Base-by-base conservation (phyloP, 2,888 invertebrate species). In the Neoaliturus tenellus region DNA sequence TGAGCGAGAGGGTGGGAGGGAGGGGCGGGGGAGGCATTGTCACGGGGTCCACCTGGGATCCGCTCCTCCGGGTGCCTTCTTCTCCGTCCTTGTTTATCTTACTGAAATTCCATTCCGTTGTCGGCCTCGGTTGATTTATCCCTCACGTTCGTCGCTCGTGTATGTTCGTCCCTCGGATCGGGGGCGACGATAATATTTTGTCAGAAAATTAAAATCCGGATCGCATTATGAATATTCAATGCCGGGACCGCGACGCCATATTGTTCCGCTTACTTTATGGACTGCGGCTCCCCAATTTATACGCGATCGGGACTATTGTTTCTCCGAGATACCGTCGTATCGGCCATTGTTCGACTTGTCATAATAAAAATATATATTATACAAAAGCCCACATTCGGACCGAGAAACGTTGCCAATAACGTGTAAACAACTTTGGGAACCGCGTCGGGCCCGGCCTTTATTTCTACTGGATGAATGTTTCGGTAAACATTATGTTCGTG, bases 101-200 rank as follows among this genome's bases (percentile, higher is more conserved):
- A 51, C 73, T 73, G 82, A 82, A 82, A 82, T 82, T 82, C 82
- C 82, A 73, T 82, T 73, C 82, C 51, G 82, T 82, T 71, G 71
- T 39, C 25, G 73, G 55, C 67, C 67, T 8, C 71, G 33, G 39
- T 8, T 82, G 82, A 82, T 82, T 82, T 82, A 82, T 82, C 48
- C 48, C 41, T 69, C 82, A 82, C 73, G 82, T 48, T 82, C 14
- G 23, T 39, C 23, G 10, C 20, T 81, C 81, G n/a, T 28, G 44
- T 39, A 23, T 28, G 78, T 55, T 31, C 55, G 51, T 31, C 35
- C 25, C 48, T 23, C 23, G 55, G 44, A 48, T 78, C 48, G 51
- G 75, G n/a, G 44, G 48, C 51, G 78, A 35, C 28, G 55, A 82
- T 73, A 82, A 82, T 82, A 82, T 82, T 82, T 82, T 73, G 82